Evolutionary conservation across 2,113 vertebrate genomes (phyloP).

Genomic region (Aspidoscelis tigris): DNA sequence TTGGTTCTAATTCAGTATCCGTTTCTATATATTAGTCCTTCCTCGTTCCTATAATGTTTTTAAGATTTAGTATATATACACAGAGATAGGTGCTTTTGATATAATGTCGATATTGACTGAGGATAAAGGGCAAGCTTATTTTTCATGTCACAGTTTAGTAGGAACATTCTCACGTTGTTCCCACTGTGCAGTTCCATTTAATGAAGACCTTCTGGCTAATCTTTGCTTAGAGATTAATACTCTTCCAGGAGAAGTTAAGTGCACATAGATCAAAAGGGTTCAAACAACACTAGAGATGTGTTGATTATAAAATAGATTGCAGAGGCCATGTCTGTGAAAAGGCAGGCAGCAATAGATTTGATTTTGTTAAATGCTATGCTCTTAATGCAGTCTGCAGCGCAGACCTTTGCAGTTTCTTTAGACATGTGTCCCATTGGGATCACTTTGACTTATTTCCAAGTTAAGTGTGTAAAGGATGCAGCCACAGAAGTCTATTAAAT

Average conservation of each 20-base stretch:
- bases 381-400: not conserved
- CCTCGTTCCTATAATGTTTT: constrained; percentile 27
- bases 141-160: not conserved
- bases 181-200: constrained; percentile 4
- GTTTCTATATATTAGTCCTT: constrained; percentile 36
- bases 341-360: not conserved
- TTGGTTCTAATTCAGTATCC: not conserved
- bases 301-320: constrained; percentile 14
- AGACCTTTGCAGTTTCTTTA: not conserved
- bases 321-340: not conserved
- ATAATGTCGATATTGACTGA: constrained; percentile 17
- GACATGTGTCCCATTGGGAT: not conserved
- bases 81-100: constrained; percentile 5
- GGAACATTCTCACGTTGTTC: constrained; percentile 13
- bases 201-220: constrained; percentile 26
- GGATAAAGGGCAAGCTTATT: constrained; percentile 22
- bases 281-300: not conserved
- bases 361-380: not conserved
- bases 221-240: constrained; percentile 26
- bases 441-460: not conserved
- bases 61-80: not conserved
- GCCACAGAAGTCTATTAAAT: not conserved
- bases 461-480: not conserved
- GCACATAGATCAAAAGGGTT: not conserved
- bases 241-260: not conserved